Percentiles rank a stretch among this genome's conserved stretches.
phyloP scores from a whole-genome alignment of 2,888 invertebrate genomes.

The Cataglyphis cursor region DNA sequence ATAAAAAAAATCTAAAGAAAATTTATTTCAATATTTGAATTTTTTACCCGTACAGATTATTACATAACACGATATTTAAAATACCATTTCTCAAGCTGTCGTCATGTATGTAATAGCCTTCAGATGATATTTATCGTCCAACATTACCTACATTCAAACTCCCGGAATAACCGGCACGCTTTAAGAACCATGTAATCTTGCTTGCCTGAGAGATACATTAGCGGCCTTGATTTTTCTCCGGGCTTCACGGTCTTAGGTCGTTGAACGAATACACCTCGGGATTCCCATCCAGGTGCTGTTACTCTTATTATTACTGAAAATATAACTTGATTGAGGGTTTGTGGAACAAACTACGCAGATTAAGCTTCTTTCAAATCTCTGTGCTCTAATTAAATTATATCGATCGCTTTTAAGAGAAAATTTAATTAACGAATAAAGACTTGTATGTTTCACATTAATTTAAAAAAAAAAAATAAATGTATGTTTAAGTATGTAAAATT shows the following conservation, averaged over 20 bases:
- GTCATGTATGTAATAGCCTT: not conserved
- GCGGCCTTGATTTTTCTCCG: slow-evolving; percentile 36
- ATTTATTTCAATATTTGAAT: slow-evolving; percentile 1
- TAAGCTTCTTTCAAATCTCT: not conserved
- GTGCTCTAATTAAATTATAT: not conserved
- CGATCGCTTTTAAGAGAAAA: not conserved
- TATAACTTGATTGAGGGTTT: not conserved
- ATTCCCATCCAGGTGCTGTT: not conserved
- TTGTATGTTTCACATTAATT: not conserved
- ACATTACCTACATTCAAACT: slow-evolving; percentile 19
- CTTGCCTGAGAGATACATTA: slow-evolving; percentile 4
- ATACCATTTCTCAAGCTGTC: slow-evolving; percentile 18
- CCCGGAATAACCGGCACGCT: not conserved
- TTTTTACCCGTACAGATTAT: not conserved
- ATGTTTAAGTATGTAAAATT: not conserved
- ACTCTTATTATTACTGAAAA: not conserved
- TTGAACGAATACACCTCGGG: slow-evolving; percentile 29
- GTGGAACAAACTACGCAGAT: not conserved
- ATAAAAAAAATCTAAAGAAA: not conserved
- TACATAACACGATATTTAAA: slow-evolving; percentile 29
- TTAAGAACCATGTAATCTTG: slow-evolving; percentile 29
- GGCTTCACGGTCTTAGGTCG: slow-evolving; percentile 37
- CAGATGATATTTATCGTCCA: slow-evolving; percentile 1
- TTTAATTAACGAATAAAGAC: not conserved
- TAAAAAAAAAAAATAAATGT: not conserved